Conservation (phyloP, 2,113 vertebrate species). For the Callaeas wilsoni region DNA sequence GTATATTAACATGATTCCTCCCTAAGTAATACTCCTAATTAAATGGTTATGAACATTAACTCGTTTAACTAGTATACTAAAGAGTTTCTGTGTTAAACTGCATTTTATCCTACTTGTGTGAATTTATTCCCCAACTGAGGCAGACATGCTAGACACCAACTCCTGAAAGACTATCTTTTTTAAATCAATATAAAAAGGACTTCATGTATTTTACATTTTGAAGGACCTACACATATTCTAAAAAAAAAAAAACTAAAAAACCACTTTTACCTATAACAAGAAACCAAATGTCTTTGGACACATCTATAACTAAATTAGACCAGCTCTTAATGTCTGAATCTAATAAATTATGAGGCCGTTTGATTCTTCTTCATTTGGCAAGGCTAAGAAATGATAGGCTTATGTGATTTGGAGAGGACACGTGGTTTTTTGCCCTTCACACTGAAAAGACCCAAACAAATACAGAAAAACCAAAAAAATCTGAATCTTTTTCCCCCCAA, state of each 20-base stretch:
- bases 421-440: background rate
- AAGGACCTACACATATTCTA: background rate
- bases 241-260: background rate
- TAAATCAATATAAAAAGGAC: background rate
- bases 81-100: background rate
- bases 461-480: rapidly evolving
- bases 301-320: background rate
- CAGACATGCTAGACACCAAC: background rate
- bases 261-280: background rate
- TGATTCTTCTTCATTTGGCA: background rate
- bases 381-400: background rate
- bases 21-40: background rate
- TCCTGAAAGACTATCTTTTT: background rate
- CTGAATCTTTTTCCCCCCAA: background rate
- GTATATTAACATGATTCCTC: background rate
- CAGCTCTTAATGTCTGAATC: background rate
- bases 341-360: background rate
- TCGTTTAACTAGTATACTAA: background rate
- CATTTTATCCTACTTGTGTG: background rate
- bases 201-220: background rate
- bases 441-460: background rate
- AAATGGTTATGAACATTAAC: background rate
- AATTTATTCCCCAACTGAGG: background rate
- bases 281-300: background rate
- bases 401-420: background rate